These are phyloP conservation scores for Aspidiotus rigidus DNA, from an alignment of 2,888 invertebrate species.

Conservation along the genomic window DNA sequence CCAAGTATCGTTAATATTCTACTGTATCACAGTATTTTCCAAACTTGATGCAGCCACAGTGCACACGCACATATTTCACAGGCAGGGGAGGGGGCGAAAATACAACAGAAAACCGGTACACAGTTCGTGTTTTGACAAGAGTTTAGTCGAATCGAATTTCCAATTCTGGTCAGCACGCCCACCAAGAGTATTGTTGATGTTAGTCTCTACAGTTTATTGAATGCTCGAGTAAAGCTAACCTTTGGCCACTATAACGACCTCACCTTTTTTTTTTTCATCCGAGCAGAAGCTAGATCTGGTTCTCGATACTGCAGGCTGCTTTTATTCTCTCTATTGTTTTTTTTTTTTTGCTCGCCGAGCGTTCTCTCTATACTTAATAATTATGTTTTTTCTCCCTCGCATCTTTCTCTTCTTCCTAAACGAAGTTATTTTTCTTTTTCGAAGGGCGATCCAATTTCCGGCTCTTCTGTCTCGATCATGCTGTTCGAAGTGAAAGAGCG, in stretches of 20 bases:
- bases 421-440: neutral
- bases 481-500: too few relatives aligned
- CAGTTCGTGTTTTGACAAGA: slow-evolving; percentile 1
- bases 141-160: neutral
- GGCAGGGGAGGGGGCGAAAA: too few relatives aligned
- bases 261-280: slow-evolving; percentile 14
- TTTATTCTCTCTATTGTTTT: slow-evolving; percentile 28
- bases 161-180: slow-evolving; percentile 14
- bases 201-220: slow-evolving; percentile 5
- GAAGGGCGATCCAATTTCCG: slow-evolving; percentile 2
- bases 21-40: too few relatives aligned
- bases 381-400: slow-evolving; percentile 2
- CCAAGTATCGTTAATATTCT: too few relatives aligned
- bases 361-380: neutral
- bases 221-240: slow-evolving; percentile 17
- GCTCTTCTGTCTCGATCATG: neutral
- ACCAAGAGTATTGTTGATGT: slow-evolving; percentile 23
- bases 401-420: neutral
- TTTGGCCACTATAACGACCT: slow-evolving; percentile 28
- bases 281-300: slow-evolving; percentile 30
- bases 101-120: neutral
- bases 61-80: too few relatives aligned
- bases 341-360: neutral
- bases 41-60: too few relatives aligned
- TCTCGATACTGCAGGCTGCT: slow-evolving; percentile 23